Evolutionary conservation across 2,113 vertebrate species (phyloP).

Genomic region (Pedetes capensis): DNA sequence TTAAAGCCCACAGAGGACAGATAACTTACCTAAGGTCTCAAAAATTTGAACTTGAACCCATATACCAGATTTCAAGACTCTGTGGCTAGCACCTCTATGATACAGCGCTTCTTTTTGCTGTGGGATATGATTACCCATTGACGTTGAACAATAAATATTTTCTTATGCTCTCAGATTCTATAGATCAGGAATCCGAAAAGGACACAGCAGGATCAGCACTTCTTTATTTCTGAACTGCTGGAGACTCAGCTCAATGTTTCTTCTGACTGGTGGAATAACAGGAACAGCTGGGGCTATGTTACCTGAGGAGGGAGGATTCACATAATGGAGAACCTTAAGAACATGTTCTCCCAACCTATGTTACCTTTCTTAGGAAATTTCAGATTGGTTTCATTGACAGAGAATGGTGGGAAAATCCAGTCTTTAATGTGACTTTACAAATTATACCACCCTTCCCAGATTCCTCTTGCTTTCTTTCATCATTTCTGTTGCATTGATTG

Average conservation of each 20-base stretch:
- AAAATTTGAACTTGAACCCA: background rate
- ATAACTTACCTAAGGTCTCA: background rate
- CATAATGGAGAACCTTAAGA: background rate
- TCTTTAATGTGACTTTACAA: background rate
- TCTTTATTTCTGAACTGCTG: background rate
- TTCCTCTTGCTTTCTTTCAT: background rate
- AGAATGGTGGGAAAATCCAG: background rate
- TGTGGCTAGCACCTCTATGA: background rate
- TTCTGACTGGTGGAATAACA: background rate
- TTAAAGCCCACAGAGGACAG: background rate
- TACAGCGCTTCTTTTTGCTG: background rate
- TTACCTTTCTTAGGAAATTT: background rate
- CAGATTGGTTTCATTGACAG: background rate
- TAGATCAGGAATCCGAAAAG: background rate
- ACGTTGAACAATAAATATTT: background rate
- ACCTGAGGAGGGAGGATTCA: background rate
- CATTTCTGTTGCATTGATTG: background rate
- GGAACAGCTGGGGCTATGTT: background rate
- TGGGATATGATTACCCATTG: background rate
- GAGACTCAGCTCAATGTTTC: background rate
- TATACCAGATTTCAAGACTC: background rate
- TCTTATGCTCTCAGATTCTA: background rate
- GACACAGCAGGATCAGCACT: background rate
- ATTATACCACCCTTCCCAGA: background rate
- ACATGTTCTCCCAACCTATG: background rate